Evolutionary conservation across 2,113 vertebrate species (phyloP), one percentile per base, ranked within the genome.

Genomic region (Proterorhinus semilunaris): DNA sequence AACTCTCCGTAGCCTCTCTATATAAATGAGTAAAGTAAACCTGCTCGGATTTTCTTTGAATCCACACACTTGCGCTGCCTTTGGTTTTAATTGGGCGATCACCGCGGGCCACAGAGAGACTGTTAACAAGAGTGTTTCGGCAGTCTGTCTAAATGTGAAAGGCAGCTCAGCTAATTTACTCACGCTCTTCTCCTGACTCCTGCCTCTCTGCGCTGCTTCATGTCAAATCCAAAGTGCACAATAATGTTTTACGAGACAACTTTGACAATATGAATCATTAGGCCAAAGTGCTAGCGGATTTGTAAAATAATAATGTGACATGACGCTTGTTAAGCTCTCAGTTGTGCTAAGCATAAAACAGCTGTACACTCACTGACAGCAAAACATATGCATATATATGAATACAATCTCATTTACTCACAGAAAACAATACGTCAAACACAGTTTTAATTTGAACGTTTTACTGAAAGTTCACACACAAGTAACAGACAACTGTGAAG

Each of bases 321-420:
- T 53, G n/a, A 16, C 17, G 7, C 8, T 16, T 53, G 54, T 42
- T 11, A 10, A 17, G 54, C 6, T 42, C 17, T 27, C 21, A 27
- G 3, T 65, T 59, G 52, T 52, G 49, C 65, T 55, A 66, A 21
- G 8, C 21, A 63, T 76, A 52, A 74, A 74, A 84, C 79, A 70
- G 16, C 42, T 36, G 27, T 36, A 36, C 27, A 36, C 27, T 3
- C 27, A 36, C 27, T 3, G 27, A 36, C 27, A 36, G 27, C 27
- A 36, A 3, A 36, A 36, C 3, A 36, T 5, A 36, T 36, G 27
- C 2, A 36, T 21, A 21, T 21, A 21, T 21, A 21, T 36, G 27
- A 36, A 36, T 1, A 36, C 4, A 3, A 36, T 36, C 27, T 36
- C 27, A 36, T 4, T 36, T 36, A 36, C 27, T 36, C 27, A 36